These are phyloP conservation scores for Macrosteles quadrilineatus DNA, from an alignment of 1,140 invertebrate species.

Conservation along the genomic window DNA sequence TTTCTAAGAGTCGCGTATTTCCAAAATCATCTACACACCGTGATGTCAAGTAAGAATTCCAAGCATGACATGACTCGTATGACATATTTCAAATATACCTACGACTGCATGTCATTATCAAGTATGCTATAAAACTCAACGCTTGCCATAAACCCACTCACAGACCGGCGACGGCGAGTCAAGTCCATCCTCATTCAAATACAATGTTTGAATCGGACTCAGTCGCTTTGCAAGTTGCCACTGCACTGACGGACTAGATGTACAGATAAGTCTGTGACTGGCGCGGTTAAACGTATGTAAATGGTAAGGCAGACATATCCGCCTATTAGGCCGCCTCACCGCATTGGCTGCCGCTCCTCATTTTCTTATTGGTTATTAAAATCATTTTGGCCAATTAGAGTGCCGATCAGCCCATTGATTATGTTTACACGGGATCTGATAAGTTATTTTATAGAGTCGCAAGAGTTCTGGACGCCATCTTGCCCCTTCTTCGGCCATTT, in stretches of 20 bases:
- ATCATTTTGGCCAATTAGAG: slow-evolving; percentile 23
- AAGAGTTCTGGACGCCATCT: slow-evolving; percentile 20
- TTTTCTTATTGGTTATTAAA: slow-evolving; percentile 26
- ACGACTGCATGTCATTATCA: too few species aligned
- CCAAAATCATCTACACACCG: too few species aligned
- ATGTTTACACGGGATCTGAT: slow-evolving; percentile 26
- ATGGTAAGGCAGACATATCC: slow-evolving; percentile 9
- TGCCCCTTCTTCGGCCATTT: neutral
- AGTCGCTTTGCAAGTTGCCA: too few species aligned
- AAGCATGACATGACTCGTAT: too few species aligned
- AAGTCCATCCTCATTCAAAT: too few species aligned
- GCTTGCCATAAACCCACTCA: too few species aligned
- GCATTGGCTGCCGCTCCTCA: slow-evolving; percentile 16
- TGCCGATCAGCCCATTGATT: slow-evolving; percentile 10
- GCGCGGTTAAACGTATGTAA: slow-evolving; percentile 18
- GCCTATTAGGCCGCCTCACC: slow-evolving; percentile 1
- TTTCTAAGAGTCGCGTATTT: too few species aligned
- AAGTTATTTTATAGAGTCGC: slow-evolving; percentile 14
- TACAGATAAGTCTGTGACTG: neutral
- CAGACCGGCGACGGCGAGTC: too few species aligned
- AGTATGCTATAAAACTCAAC: too few species aligned
- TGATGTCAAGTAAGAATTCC: too few species aligned
- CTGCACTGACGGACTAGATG: neutral
- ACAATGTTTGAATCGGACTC: too few species aligned
- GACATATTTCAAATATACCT: too few species aligned